These are phyloP conservation scores for Caenorhabditis doughertyi DNA, from an alignment of 2,888 invertebrate species.

Conservation along the genomic window DNA sequence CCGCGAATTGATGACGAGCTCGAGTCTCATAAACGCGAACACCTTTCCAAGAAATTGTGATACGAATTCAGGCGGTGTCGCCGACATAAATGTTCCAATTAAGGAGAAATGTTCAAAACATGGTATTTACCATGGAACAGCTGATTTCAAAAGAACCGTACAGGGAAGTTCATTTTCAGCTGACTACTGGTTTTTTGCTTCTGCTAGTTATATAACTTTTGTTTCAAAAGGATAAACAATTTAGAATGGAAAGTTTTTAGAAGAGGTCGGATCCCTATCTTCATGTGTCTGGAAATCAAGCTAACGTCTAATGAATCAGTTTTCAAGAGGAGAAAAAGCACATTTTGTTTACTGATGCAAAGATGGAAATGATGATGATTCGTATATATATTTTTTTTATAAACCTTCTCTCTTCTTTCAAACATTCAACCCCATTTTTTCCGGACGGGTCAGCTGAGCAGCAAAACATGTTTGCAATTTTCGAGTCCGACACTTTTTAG, in stretches of 20 bases:
- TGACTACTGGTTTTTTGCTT: conserved; percentile 21
- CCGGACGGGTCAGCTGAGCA: conserved; percentile 55
- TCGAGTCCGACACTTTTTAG: conserved; percentile 46
- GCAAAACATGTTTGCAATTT: conserved; percentile 61
- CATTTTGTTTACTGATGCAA: conserved; percentile 50
- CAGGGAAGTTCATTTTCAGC: conserved; percentile 43
- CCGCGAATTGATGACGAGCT: conserved; percentile 48
- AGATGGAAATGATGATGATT: conserved; percentile 49
- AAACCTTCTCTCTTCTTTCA: conserved; percentile 38
- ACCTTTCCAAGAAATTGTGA: conserved; percentile 45
- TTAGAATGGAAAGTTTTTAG: conserved; percentile 36
- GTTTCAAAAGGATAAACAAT: conserved; percentile 36
- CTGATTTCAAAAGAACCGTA: conserved; percentile 24
- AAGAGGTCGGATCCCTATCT: background rate
- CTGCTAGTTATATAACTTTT: conserved; percentile 2
- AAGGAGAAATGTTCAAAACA: conserved; percentile 31
- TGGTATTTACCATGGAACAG: conserved; percentile 26
- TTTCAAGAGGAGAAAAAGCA: conserved; percentile 13
- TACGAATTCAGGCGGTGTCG: conserved; percentile 35
- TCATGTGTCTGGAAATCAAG: conserved; percentile 16
- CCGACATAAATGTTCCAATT: conserved; percentile 41
- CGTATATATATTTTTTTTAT: conserved; percentile 57
- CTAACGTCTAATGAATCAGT: conserved; percentile 36
- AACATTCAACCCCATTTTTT: conserved; percentile 40
- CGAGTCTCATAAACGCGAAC: conserved; percentile 35